These are phyloP conservation scores for Procambarus clarkii DNA, from an alignment of 1,140 invertebrate species.

Conservation along the genomic window DNA sequence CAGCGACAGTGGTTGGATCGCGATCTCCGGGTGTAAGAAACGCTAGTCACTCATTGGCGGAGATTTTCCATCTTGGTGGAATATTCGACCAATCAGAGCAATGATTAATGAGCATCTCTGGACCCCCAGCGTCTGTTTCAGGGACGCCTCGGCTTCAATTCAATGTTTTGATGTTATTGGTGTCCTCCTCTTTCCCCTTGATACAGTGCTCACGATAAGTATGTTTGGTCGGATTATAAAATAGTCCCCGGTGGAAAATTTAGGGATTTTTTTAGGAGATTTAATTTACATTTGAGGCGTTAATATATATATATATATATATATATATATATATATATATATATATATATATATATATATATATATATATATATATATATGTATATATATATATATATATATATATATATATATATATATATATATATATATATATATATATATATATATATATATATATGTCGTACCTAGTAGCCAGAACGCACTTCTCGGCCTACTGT, in stretches of 20 bases:
- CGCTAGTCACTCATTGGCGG: constrained; percentile 66
- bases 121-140: neutral
- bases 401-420: too few relatives aligned
- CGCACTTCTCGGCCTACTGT: too few relatives aligned
- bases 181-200: neutral
- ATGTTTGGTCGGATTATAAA: neutral
- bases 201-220: too few relatives aligned
- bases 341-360: too few relatives aligned
- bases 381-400: too few relatives aligned
- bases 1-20: constrained; percentile 51
- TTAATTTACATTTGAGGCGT: neutral
- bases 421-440: too few relatives aligned
- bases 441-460: too few relatives aligned
- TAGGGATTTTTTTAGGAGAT: neutral
- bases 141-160: neutral
- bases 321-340: too few relatives aligned
- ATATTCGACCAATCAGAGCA: constrained; percentile 64
- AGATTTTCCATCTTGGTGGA: constrained; percentile 58
- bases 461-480: too few relatives aligned
- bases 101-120: constrained; percentile 63
- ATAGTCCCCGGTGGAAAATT: neutral
- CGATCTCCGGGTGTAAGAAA: constrained; percentile 55
- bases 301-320: too few relatives aligned
- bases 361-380: too few relatives aligned
- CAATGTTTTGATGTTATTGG: neutral